Evolutionary conservation across 2,797 vertebrate genomes (phyloP).

Genomic region (Miichthys miiuy): DNA sequence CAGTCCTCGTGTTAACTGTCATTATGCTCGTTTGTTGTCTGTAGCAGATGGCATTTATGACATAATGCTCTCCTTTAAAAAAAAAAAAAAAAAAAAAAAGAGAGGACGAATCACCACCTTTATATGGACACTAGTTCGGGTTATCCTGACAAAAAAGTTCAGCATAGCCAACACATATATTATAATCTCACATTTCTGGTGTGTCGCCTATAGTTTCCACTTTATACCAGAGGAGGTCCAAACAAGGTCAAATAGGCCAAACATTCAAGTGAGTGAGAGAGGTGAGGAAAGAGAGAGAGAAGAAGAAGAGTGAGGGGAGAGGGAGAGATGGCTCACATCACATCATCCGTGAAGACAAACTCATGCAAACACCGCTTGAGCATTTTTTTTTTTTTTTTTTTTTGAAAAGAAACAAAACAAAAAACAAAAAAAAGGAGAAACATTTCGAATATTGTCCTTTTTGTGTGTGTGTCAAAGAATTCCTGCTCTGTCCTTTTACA

Average conservation of each 20-base stretch:
- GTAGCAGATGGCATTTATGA: conserved; percentile 53
- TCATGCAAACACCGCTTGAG: conserved; percentile 83
- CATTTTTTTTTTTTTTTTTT: conserved; percentile 60
- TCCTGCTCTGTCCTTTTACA: conserved; percentile 84
- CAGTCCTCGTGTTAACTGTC: conserved; percentile 60
- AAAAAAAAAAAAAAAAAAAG: too few relatives aligned
- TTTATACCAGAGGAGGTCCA: conserved; percentile 58
- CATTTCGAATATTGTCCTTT: conserved; percentile 52
- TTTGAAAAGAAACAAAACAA: conserved; percentile 74
- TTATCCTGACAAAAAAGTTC: conserved; percentile 68
- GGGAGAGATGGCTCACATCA: conserved; percentile 76
- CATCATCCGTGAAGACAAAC: conserved; percentile 88
- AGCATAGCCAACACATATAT: conserved; percentile 71
- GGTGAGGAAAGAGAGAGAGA: background rate
- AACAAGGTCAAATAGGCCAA: conserved; percentile 64
- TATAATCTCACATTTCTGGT: conserved; percentile 73
- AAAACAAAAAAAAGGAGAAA: conserved; percentile 64
- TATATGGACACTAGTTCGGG: conserved; percentile 63
- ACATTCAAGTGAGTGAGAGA: conserved; percentile 68
- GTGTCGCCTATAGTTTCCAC: conserved; percentile 40
- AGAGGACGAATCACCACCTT: conserved; percentile 42
- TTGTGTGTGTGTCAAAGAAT: conserved; percentile 80
- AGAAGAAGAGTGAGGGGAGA: background rate
- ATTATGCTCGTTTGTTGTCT: conserved; percentile 40
- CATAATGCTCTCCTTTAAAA: conserved; percentile 52